Base-by-base conservation (phyloP, 1,140 invertebrate species). In the Hylyphantes graminicola region DNA sequence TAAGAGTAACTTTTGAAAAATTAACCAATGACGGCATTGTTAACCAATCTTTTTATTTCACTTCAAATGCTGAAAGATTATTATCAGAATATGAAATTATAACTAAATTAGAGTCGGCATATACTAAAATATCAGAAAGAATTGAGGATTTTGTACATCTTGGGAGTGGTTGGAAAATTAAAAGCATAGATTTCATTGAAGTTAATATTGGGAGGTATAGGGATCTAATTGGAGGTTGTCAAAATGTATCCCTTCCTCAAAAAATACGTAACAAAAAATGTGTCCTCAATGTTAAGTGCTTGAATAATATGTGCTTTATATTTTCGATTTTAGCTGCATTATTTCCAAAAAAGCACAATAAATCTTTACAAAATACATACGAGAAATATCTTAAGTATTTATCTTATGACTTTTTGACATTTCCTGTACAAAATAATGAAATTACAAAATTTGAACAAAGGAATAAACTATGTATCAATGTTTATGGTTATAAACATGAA, bases 261-360 rank as follows among this genome's bases (percentile, higher is more conserved):
- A 64, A 17, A 7, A 65, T 77, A 55, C 67, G 48, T 67, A 67
- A 78, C 48, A 78, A 78, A 55, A 78, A 78, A 55, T 65, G 17
- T 19, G 21, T 78, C 12, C 7, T 78, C 1, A 67, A 78, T 55
- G 48, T 78, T 15, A 21, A 67, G 9, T 78, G 63, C 12, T 48
- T 48, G n/a, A 63, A 67, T 48, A 67, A 78, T 67, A 48, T 67
- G 61, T 67, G 72, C 53, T 78, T 67, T 78, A 5, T 78, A 35
- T 67, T 67, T 59, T 17, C 19, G 0, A 50, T 78, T 55, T 53
- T 67, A 19, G 64, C 19, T 53, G 21, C 10, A 35, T 13, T 68
- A 21, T 68, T 53, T 35, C 76, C 76, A 9, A 10, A 78, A 54
- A 57, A 65, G 55, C 51, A 73, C 12, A 79, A 35, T 54, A 79